phyloP scores from a whole-genome alignment of 2,113 vertebrate species.

The Thymallus thymallus region DNA sequence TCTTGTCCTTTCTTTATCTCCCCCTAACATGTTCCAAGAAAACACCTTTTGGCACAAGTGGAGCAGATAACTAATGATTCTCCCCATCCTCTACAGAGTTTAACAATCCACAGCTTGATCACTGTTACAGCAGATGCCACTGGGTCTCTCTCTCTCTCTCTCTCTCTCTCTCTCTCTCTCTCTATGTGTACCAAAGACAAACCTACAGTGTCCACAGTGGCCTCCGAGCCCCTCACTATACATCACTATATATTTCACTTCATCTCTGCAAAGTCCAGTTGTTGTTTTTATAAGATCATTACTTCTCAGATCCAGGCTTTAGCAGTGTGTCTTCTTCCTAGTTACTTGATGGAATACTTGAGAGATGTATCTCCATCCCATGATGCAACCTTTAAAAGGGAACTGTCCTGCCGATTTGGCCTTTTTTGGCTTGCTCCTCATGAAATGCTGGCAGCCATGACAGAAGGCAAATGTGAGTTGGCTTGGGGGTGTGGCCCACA shows the following conservation, averaged over 20 bases:
- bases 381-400: not conserved
- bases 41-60: constrained; percentile 54
- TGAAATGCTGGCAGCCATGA: too few relatives aligned
- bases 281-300: not conserved
- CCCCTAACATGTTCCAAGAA: constrained; percentile 44
- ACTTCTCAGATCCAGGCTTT: not conserved
- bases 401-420: too few relatives aligned
- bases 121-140: constrained; percentile 39
- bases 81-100: constrained; percentile 37
- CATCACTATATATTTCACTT: not conserved
- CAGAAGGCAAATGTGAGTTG: too few relatives aligned
- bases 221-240: not conserved
- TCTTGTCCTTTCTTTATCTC: constrained; percentile 10
- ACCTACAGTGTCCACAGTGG: not conserved
- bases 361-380: not conserved
- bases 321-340: not conserved
- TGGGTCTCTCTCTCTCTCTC: not conserved
- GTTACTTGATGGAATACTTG: not conserved
- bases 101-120: constrained; percentile 41
- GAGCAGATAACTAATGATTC: constrained; percentile 54
- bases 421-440: too few relatives aligned
- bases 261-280: too few relatives aligned
- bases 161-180: not conserved
- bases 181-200: constrained; percentile 1
- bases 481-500: too few relatives aligned